Conservation (phyloP, 1,140 invertebrate species). For the Leptoteleia sp. region DNA sequence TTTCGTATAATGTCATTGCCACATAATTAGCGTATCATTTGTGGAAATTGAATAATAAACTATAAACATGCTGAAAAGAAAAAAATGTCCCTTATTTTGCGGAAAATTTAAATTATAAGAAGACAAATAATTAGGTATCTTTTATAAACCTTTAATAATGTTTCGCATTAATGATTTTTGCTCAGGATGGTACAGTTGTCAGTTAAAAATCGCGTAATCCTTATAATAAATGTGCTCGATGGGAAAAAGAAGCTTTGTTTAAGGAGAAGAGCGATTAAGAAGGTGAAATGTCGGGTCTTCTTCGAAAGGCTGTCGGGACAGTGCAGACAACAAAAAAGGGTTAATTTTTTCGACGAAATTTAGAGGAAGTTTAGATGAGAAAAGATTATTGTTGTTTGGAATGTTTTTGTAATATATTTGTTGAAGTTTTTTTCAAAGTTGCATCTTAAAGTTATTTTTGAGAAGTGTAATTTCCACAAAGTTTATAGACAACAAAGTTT, state of each 20-base stretch:
- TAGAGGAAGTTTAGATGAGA: slow-evolving; percentile 27
- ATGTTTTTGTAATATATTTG: slow-evolving; percentile 16
- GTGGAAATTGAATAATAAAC: too few relatives aligned
- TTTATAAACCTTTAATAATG: slow-evolving; percentile 12
- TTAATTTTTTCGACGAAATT: slow-evolving; percentile 22
- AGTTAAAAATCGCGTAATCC: slow-evolving; percentile 38
- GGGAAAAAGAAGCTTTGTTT: slow-evolving; percentile 63
- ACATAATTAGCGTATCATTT: too few relatives aligned
- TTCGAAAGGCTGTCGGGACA: slow-evolving; percentile 57
- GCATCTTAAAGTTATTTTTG: slow-evolving; percentile 15
- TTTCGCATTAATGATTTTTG: slow-evolving; percentile 16
- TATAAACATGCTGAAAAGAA: too few relatives aligned
- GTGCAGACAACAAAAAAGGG: slow-evolving; percentile 20
- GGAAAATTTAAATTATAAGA: too few relatives aligned
- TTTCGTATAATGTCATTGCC: too few relatives aligned
- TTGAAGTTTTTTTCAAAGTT: neutral
- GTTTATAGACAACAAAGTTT: neutral
- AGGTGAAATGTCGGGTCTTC: slow-evolving; percentile 43
- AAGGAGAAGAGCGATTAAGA: slow-evolving; percentile 50
- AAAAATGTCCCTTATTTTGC: too few relatives aligned
- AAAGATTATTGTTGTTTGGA: slow-evolving; percentile 40
- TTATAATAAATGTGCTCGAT: slow-evolving; percentile 35
- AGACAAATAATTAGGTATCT: neutral
- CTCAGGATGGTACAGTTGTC: slow-evolving; percentile 7
- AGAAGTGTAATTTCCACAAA: neutral